Base-by-base conservation (phyloP, 53 echinoderm and acorn worm species). In the Patiria pectinifera region DNA sequence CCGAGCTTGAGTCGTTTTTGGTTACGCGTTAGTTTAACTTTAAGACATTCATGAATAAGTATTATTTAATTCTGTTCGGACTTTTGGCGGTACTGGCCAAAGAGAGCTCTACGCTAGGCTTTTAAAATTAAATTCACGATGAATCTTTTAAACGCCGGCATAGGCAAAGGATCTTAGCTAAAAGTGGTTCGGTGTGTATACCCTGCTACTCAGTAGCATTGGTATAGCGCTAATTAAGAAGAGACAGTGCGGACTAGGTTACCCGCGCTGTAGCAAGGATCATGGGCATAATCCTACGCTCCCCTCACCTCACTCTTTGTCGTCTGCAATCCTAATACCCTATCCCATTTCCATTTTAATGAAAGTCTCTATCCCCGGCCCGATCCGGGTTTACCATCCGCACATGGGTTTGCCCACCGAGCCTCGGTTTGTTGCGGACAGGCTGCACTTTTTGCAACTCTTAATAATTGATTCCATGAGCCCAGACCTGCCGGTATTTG, bases 271-370 rank as follows among this genome's bases (percentile, higher is more conserved):
- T 16, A 66, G 60, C 60, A 60, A 11, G 19, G 66, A 66, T 66
- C 66, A 16, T 78, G 77, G 43, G 14, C 89, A 53, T 61, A 48
- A 48, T 79, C 89, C 77, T 76, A 9, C 89, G 16, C 59, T 58
- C 89, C 61, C 89, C 43, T 26, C 43, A 61, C 61, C 89, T 59
- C 77, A 15, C 21, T 35, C 79, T 78, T 59, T 59, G 76, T 48
- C 89, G 22, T 21, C 4, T 25, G 14, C 69, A 59, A 48, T 59
- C 82, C 59, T 62, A 23, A 60, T 83, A 4, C 35, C 45, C 71
- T 49, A 66, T 83, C 91, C 62, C 48, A 70, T 91, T 49, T 69
- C 21, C 71, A 45, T 85, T 71, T 85, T 11, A 71, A 85, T 85
- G 43, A 69, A 71, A 85, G 47, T 61, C 25, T 26, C 76, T 14